These are phyloP conservation scores for Tolypeutes matacus DNA, from an alignment of 2,797 vertebrate species.

Conservation along the genomic window DNA sequence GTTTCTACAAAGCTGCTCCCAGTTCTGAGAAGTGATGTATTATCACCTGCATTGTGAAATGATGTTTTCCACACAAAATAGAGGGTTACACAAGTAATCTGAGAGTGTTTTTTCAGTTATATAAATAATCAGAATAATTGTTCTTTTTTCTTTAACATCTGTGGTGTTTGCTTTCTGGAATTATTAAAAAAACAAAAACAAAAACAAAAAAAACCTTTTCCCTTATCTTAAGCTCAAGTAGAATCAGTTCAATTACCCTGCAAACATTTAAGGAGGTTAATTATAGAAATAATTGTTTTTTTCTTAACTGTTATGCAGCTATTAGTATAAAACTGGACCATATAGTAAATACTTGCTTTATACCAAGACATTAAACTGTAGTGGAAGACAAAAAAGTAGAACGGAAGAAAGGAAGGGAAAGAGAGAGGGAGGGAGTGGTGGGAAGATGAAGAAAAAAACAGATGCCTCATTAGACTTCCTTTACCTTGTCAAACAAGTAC, in stretches of 20 bases:
- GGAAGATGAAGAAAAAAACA: not conserved
- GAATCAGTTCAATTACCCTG: not conserved
- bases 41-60: not conserved
- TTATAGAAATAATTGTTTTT: not conserved
- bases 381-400: not conserved
- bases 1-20: not conserved
- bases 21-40: not conserved
- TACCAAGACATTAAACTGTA: not conserved
- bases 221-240: not conserved
- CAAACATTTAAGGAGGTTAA: not conserved
- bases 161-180: not conserved
- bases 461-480: not conserved
- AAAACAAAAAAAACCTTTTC: not conserved
- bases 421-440: rapidly evolving
- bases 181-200: not conserved
- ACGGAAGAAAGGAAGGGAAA: not conserved
- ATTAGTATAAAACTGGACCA: not conserved
- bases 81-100: not conserved
- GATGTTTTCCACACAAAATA: not conserved
- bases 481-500: not conserved
- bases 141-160: not conserved
- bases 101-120: not conserved
- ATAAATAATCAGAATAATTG: not conserved
- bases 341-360: not conserved
- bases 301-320: not conserved